Conservation (phyloP, 2,888 invertebrate species). For the Heteromyza rotundicornis region DNA sequence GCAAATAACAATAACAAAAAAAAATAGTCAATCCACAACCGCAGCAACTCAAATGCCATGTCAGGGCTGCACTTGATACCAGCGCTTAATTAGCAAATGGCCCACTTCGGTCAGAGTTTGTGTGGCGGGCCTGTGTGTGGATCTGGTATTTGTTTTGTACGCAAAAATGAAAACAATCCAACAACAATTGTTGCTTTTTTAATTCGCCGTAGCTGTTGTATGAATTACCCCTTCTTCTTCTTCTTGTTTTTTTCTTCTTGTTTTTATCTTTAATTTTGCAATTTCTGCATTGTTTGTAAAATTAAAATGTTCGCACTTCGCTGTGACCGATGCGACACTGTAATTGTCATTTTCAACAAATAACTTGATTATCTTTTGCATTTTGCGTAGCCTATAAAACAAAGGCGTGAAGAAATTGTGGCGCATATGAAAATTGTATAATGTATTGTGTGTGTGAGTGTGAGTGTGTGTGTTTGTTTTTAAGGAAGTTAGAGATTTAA, state of each 20-base stretch:
- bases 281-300: background rate
- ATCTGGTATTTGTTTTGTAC: background rate
- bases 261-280: background rate
- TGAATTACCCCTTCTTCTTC: too few species aligned
- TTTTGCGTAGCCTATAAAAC: background rate
- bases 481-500: too few species aligned
- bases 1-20: slow-evolving; percentile 8
- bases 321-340: background rate
- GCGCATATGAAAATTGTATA: background rate
- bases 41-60: background rate
- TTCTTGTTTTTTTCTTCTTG: too few species aligned
- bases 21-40: background rate
- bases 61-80: slow-evolving; percentile 13
- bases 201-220: background rate
- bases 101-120: slow-evolving; percentile 1
- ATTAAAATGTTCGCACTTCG: background rate
- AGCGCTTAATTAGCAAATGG: slow-evolving; percentile 13
- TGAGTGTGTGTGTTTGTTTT: background rate
- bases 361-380: background rate
- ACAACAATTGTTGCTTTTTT: background rate
- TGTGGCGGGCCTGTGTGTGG: background rate
- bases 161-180: background rate
- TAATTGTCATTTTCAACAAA: background rate
- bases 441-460: background rate
- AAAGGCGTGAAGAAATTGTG: background rate